phyloP scores from a whole-genome alignment of 2,113 vertebrate species.

The Onychorhynchus coronatus region DNA sequence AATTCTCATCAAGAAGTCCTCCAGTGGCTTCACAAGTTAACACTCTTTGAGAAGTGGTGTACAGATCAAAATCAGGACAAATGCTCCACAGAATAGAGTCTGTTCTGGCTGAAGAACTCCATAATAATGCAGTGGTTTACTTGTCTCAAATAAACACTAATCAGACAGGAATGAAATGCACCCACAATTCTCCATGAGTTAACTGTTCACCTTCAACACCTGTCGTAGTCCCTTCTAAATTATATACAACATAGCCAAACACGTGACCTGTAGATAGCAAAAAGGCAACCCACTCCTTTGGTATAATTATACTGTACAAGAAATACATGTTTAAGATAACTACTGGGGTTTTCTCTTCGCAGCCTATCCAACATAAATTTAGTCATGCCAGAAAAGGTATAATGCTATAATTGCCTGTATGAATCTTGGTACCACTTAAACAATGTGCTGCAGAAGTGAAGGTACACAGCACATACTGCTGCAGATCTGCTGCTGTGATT shows the following conservation, averaged over 20 bases:
- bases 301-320: slow-evolving; percentile 59
- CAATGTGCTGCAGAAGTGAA: slow-evolving; percentile 58
- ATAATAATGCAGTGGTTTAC: not conserved
- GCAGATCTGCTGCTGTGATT: slow-evolving; percentile 44
- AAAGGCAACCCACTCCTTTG: slow-evolving; percentile 9
- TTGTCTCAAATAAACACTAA: slow-evolving; percentile 1
- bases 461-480: not conserved
- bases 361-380: slow-evolving; percentile 59
- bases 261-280: slow-evolving; percentile 19
- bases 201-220: not conserved
- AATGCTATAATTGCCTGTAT: slow-evolving; percentile 63
- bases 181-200: not conserved
- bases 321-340: slow-evolving; percentile 58
- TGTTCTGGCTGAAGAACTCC: not conserved
- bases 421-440: slow-evolving; percentile 64
- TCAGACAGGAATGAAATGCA: not conserved
- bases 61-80: not conserved
- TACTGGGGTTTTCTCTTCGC: slow-evolving; percentile 50
- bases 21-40: not conserved
- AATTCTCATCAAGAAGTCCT: slow-evolving; percentile 9
- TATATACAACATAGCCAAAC: not conserved
- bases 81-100: not conserved
- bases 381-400: slow-evolving; percentile 28
- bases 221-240: not conserved
- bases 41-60: not conserved